Evolutionary conservation across 1,140 invertebrate species (phyloP).

Genomic region (Rhizoglyphus robini): DNA sequence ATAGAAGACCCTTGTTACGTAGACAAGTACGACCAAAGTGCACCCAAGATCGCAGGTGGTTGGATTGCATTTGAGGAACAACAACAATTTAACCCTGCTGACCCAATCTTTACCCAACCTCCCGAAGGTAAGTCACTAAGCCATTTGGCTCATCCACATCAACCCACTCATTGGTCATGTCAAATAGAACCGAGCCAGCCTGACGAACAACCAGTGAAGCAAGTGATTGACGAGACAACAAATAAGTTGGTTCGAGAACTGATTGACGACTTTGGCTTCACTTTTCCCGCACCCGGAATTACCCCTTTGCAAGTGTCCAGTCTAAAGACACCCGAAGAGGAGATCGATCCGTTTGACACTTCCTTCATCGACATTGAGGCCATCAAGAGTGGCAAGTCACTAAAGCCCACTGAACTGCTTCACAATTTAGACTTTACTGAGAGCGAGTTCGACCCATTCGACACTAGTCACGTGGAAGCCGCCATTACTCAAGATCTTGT

Average conservation of each 20-base stretch:
- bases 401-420: slow-evolving; percentile 2
- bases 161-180: background rate
- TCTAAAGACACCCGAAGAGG: slow-evolving; percentile 2
- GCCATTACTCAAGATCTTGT: background rate
- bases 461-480: slow-evolving; percentile 26
- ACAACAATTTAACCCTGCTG: background rate
- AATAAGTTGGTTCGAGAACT: slow-evolving; percentile 33
- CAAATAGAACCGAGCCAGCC: background rate
- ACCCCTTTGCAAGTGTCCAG: slow-evolving; percentile 16
- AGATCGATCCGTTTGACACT: slow-evolving; percentile 30
- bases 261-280: slow-evolving; percentile 32
- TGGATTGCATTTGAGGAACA: slow-evolving; percentile 18
- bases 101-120: background rate
- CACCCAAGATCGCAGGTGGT: slow-evolving; percentile 11
- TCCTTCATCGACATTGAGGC: slow-evolving; percentile 37
- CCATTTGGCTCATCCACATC: too few relatives aligned
- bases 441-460: slow-evolving; percentile 27
- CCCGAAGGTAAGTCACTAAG: background rate
- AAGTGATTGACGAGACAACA: background rate
- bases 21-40: slow-evolving; percentile 6
- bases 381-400: slow-evolving; percentile 58
- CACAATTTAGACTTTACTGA: background rate
- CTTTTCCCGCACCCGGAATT: background rate
- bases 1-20: slow-evolving; percentile 23
- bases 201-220: background rate